Base-by-base conservation (phyloP, 2,888 invertebrate genomes). In the Timema cristinae region DNA sequence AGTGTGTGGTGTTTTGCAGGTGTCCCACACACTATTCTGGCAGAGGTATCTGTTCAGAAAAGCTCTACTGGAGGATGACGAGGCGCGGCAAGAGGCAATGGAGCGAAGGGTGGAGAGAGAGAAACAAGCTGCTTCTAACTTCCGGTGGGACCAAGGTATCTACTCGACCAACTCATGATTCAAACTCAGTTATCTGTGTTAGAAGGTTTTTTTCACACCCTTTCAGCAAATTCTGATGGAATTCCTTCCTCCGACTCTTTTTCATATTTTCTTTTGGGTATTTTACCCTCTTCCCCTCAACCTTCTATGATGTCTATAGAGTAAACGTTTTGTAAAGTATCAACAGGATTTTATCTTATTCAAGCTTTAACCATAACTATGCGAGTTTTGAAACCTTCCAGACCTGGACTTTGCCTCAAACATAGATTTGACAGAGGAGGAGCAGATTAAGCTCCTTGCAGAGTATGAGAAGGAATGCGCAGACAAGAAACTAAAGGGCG, bases 21-120 rank as follows among this genome's bases (percentile, higher is more conserved):
- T 93, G 15, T 85, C 89, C 2, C 90, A 92, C 78, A 86, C 89
- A 32, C 85, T 90, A 74, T 94, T 94, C 82, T 94, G 94, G 94
- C 89, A 91, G 79, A 86, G 93, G 68, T 94, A 93, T 81, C 85
- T 93, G 78, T 94, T 92, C 84, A 90, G 91, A 79, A 90, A 92
- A 79, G 91, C 92, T n/a, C 82, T 92, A 67, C 82, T 93, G 2
- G 89, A 92, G 78, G 89, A 91, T 81, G 88, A 90, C 5, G 85
- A 93, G 77, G 90, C 91, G 8, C 87, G 90, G 50, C 86, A 88
- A 73, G 85, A 90, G 68, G 87, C 88, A 61, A 81, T 86, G 75
- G 87, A 86, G 78, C 84, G 84, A 77, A 69, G 82, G 82, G 77
- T 79, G 79, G 78, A 87, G 81, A 82, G 86, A 79, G 82, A 83